These are phyloP conservation scores for Netelia melanura DNA, from an alignment of 2,888 invertebrate species.

Conservation along the genomic window DNA sequence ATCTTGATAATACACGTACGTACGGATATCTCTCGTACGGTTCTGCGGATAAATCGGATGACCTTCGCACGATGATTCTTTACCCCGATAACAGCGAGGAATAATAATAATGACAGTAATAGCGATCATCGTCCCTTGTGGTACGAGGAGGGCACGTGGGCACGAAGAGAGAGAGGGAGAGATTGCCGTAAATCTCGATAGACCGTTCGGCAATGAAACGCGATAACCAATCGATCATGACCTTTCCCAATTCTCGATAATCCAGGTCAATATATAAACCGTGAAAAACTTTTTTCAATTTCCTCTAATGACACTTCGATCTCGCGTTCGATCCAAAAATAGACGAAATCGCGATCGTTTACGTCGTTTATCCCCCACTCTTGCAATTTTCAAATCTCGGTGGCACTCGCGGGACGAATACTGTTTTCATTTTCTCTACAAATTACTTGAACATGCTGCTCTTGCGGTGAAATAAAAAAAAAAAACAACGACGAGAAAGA, in stretches of 20 bases:
- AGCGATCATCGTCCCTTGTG: constrained; percentile 2
- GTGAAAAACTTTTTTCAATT: constrained; percentile 28
- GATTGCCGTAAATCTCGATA: constrained; percentile 41
- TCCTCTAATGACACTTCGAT: constrained; percentile 10
- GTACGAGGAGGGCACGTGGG: not conserved
- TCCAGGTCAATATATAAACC: constrained; percentile 5
- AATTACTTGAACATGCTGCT: constrained; percentile 43
- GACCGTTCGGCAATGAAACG: constrained; percentile 14
- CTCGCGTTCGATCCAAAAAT: not conserved
- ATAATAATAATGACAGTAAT: constrained; percentile 22
- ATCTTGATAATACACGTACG: constrained; percentile 34
- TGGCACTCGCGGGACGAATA: constrained; percentile 45
- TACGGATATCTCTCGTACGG: not conserved
- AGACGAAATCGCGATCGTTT: not conserved
- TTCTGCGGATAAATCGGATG: constrained; percentile 38
- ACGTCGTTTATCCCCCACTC: not conserved
- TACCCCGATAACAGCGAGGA: constrained; percentile 28
- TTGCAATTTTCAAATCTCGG: constrained; percentile 4
- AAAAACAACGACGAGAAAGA: constrained; percentile 4
- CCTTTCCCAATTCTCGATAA: constrained; percentile 36
- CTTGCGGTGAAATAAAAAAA: constrained; percentile 35
- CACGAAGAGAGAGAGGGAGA: not conserved
- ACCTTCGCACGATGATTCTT: constrained; percentile 40
- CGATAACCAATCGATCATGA: constrained; percentile 46
- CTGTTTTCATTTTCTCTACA: constrained; percentile 24